phyloP scores from a whole-genome alignment of 2,888 invertebrate species.

The Hydriomena furcata region DNA sequence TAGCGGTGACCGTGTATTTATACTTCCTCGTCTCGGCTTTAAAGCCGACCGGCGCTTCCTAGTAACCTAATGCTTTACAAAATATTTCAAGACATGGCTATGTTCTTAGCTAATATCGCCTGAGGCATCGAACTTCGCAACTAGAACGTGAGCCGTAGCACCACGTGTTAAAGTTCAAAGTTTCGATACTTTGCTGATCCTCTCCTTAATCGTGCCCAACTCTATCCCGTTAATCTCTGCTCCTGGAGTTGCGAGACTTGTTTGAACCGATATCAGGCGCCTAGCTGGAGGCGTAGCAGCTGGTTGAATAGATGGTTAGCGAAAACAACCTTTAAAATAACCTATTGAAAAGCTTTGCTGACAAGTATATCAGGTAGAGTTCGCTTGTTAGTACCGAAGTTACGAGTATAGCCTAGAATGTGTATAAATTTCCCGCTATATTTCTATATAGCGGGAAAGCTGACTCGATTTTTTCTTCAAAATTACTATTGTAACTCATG shows the following conservation, averaged over 20 bases:
- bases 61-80: not conserved
- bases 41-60: too few relatives aligned
- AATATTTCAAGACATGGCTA: slow-evolving; percentile 12
- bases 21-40: too few relatives aligned
- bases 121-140: slow-evolving; percentile 13
- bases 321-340: too few relatives aligned
- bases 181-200: slow-evolving; percentile 38
- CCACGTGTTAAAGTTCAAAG: slow-evolving; percentile 33
- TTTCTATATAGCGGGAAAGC: too few relatives aligned
- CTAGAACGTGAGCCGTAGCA: slow-evolving; percentile 26
- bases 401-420: too few relatives aligned
- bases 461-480: too few relatives aligned
- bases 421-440: too few relatives aligned
- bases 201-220: slow-evolving; percentile 55
- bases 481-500: too few relatives aligned
- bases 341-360: too few relatives aligned
- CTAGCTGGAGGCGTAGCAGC: not conserved
- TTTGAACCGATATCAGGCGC: slow-evolving; percentile 54
- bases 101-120: slow-evolving; percentile 25
- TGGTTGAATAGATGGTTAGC: not conserved
- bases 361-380: too few relatives aligned
- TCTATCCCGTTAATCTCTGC: slow-evolving; percentile 62
- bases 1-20: too few relatives aligned
- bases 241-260: slow-evolving; percentile 56
- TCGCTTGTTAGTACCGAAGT: too few relatives aligned